Evolutionary conservation across 2,888 invertebrate species (phyloP).

Genomic region (Branchipolynoe longqiensis): DNA sequence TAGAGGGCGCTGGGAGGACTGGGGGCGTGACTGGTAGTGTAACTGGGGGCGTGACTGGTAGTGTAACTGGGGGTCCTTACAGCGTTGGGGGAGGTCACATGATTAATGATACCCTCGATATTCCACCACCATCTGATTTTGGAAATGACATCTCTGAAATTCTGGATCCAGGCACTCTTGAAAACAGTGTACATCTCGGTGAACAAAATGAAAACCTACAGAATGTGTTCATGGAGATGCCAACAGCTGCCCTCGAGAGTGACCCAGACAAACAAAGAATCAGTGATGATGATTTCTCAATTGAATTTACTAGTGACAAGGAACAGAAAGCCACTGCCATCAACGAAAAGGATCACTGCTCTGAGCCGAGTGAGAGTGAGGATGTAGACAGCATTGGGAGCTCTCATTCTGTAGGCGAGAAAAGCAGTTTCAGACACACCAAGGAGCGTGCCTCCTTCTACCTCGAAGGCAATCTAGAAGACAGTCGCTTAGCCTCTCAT

Average conservation of each 20-base stretch:
- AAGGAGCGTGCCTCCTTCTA: conserved; percentile 47
- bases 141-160: background rate
- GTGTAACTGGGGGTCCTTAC: background rate
- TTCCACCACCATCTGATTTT: conserved; percentile 28
- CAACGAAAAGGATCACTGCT: conserved; percentile 51
- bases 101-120: too few species aligned
- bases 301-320: conserved; percentile 22
- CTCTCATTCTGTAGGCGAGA: conserved; percentile 39
- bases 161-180: background rate
- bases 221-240: conserved; percentile 57
- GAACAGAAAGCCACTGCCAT: conserved; percentile 35
- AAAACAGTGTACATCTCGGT: conserved; percentile 42
- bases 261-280: conserved; percentile 34
- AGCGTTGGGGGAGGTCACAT: background rate
- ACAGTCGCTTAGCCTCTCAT: conserved; percentile 16
- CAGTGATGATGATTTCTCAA: conserved; percentile 25
- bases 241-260: conserved; percentile 1
- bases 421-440: conserved; percentile 8
- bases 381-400: conserved; percentile 40
- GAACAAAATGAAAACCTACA: conserved; percentile 44
- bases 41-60: background rate
- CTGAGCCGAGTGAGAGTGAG: conserved; percentile 40
- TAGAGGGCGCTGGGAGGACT: background rate
- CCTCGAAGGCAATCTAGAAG: conserved; percentile 44
- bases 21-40: background rate